Conservation (phyloP, 2,797 vertebrate species). For the Diceros bicornis region DNA sequence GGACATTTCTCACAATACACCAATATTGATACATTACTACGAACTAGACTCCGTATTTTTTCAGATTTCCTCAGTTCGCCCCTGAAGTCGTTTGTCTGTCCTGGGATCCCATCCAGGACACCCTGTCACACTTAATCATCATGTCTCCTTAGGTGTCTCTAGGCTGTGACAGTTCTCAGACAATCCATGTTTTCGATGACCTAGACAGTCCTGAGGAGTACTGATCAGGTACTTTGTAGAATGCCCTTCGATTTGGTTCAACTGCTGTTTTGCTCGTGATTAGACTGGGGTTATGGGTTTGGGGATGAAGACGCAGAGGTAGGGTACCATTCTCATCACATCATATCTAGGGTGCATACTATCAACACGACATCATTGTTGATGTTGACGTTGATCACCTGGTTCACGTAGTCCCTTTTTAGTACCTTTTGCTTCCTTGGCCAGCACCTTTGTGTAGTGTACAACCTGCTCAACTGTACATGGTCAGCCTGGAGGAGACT, state of each 20-base stretch:
- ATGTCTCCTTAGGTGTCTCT: fast-evolving
- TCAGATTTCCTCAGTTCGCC: not conserved
- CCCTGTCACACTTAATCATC: fast-evolving
- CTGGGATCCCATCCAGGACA: fast-evolving
- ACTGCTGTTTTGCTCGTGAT: not conserved
- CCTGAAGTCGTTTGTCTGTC: not conserved
- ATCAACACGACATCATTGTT: fast-evolving
- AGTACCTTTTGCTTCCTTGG: not conserved
- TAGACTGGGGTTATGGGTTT: not conserved
- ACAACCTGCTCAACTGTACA: not conserved
- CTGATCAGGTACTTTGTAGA: not conserved
- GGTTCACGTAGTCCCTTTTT: too few species aligned
- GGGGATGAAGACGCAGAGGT: not conserved
- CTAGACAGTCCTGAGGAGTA: not conserved
- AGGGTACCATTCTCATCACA: fast-evolving
- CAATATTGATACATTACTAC: fast-evolving
- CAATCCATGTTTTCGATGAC: not conserved
- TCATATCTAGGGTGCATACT: fast-evolving
- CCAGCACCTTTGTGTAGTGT: not conserved
- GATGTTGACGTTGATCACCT: not conserved
- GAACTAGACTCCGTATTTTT: not conserved
- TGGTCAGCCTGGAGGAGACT: not conserved
- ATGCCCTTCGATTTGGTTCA: fast-evolving
- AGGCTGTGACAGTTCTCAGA: not conserved
- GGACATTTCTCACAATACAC: not conserved